Base-by-base conservation (phyloP, 1,140 invertebrate species). In the Marisa cornuarietis region DNA sequence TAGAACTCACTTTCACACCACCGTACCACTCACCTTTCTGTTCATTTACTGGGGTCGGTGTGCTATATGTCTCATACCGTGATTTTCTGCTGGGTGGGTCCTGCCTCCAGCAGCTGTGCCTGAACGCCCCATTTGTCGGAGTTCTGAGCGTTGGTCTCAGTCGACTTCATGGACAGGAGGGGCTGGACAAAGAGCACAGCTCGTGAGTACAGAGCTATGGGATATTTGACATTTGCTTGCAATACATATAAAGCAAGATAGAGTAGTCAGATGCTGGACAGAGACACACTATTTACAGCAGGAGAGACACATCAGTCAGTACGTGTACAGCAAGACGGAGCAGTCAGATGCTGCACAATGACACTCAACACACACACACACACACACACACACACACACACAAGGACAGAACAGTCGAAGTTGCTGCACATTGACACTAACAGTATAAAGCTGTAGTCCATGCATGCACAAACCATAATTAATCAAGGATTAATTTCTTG, bases 131-230 rank as follows among this genome's bases (percentile, higher is more conserved):
- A 79, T 3, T 22, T 9, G 20, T 81, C 81, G 6, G 51, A 75
- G 1, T 61, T n/a, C 18, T 63, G 16, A 18, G 14, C 22, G 42
- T 80, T 80, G 4, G 51, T 62, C 26, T 84, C 83, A 65, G 80
- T 58, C 5, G 75, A 31, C 52, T 82, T 84, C 52, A 81, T 69
- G 7, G 11, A 14, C 61, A 82, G 76, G 42, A 84, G 62, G 22
- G 83, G 83, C 83, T 82, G 71, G 24, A 77, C 54, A n/a, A 16
- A 76, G 51, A 24, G 62, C 42, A 51, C 8, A 26, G 9, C 20
- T 24, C 7, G 20, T 42, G 13, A 22, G 9, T 24, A 14, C 11
- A 42, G 14, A 71, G 69, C 1, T 4, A 1, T 42, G 11, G 18
- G 24, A 10, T 42, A 10, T 22, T 71, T 3, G 13, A 16, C 14